Evolutionary conservation across 2,113 vertebrate species (phyloP).

Genomic region (human (Homo sapiens)): GRCh38 chr21:45396501-45397000

Average conservation of each 20-base stretch:
- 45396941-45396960: rapidly evolving
- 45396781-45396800: background rate
- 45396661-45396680: rapidly evolving
- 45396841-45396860: rapidly evolving
- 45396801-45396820: background rate
- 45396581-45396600: too few species aligned
- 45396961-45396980: background rate
- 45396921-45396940: background rate
- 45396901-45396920: background rate
- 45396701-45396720: background rate
- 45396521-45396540: background rate
- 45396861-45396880: background rate
- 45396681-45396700: background rate
- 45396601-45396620: background rate
- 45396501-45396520: background rate
- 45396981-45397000: rapidly evolving
- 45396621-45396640: too few species aligned
- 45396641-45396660: too few species aligned
- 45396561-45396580: background rate
- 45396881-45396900: background rate
- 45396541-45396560: too few species aligned
- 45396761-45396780: background rate
- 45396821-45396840: too few species aligned
- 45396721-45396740: too few species aligned
- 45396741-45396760: background rate